These are phyloP conservation scores for Sialia sialis DNA, from an alignment of 2,113 vertebrate genomes.

Conservation along the genomic window DNA sequence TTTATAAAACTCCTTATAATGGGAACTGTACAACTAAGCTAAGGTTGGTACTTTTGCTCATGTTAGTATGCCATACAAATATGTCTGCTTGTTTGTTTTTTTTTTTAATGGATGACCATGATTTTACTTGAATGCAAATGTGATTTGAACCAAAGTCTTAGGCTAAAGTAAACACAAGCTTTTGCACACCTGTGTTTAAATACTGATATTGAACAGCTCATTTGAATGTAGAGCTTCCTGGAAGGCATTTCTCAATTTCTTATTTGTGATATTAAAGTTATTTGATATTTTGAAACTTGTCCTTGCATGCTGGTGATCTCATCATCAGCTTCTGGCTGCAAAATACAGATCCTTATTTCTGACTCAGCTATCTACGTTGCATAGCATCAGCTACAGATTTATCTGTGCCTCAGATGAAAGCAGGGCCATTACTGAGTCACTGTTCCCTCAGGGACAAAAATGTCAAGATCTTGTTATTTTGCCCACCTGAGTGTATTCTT, in stretches of 20 bases:
- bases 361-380: neutral
- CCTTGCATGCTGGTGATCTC: neutral
- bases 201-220: neutral
- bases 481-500: neutral
- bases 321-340: neutral
- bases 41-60: neutral
- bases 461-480: neutral
- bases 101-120: neutral
- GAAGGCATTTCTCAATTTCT: neutral
- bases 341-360: neutral
- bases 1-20: neutral
- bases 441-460: neutral
- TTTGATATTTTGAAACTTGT: neutral
- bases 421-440: conserved; percentile 17
- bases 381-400: conserved; percentile 12
- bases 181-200: neutral
- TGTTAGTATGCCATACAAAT: neutral
- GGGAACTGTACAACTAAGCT: neutral
- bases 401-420: neutral
- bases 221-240: neutral
- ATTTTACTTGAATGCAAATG: neutral
- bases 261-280: neutral
- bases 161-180: neutral
- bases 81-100: neutral
- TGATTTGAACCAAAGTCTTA: neutral